Evolutionary conservation across 2,113 vertebrate genomes (phyloP).

Genomic region (Carettochelys insculpta): DNA sequence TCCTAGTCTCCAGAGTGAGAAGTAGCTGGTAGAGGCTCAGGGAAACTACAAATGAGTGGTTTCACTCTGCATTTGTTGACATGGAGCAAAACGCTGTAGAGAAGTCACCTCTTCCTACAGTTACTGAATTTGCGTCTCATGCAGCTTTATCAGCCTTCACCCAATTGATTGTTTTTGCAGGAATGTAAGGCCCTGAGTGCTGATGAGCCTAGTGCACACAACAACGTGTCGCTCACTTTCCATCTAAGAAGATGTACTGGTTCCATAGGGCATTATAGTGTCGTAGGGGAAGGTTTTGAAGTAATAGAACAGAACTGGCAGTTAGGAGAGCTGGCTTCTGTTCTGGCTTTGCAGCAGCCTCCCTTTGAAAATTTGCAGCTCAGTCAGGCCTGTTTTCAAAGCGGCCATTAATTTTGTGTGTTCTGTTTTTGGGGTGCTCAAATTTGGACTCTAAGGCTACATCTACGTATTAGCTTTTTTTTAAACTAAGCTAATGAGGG

Average conservation of each 20-base stretch:
- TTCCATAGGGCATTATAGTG: background rate
- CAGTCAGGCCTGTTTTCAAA: background rate
- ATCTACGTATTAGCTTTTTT: too few relatives aligned
- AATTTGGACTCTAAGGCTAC: background rate
- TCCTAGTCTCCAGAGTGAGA: background rate
- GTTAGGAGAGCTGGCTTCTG: background rate
- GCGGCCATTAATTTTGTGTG: background rate
- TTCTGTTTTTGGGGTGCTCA: background rate
- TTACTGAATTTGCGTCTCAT: background rate
- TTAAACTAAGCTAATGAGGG: too few relatives aligned
- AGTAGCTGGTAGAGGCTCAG: background rate
- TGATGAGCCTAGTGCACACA: background rate
- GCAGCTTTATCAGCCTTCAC: background rate
- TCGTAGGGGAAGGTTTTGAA: background rate
- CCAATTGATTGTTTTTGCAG: background rate
- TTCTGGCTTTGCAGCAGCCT: background rate
- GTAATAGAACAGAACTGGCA: background rate
- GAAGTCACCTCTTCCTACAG: background rate
- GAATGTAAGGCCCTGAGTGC: background rate
- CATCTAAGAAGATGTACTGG: background rate
- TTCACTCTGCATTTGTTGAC: background rate
- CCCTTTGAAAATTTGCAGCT: too few relatives aligned
- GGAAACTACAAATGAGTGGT: background rate
- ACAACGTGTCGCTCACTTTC: background rate
- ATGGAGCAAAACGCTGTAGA: background rate